A percentile compares a stretch with the other conserved stretches of the same genome.
Conservation (phyloP, 2,888 invertebrate genomes). For the Invenusta paracnida region DNA sequence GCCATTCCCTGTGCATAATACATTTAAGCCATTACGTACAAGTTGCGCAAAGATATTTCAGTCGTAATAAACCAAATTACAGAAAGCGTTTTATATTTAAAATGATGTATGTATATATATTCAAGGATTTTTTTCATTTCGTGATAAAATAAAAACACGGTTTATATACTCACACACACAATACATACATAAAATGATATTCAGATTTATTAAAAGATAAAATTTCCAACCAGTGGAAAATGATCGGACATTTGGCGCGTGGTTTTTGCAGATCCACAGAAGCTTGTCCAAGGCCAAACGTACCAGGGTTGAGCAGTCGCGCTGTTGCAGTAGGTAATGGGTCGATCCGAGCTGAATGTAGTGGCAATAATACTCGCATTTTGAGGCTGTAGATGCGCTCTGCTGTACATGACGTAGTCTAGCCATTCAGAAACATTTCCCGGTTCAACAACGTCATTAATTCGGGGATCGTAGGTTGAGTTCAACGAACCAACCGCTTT, state of each 20-base stretch:
- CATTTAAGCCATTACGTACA: too few species aligned
- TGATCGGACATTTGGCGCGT: slow-evolving; percentile 44
- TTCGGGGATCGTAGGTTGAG: slow-evolving; percentile 35
- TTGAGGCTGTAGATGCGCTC: not conserved
- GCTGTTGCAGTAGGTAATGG: slow-evolving; percentile 41
- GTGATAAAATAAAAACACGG: too few species aligned
- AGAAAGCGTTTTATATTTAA: too few species aligned
- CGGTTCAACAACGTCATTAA: slow-evolving; percentile 45
- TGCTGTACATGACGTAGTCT: slow-evolving; percentile 42
- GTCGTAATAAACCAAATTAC: too few species aligned
- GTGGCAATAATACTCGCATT: slow-evolving; percentile 28
- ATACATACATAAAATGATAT: too few species aligned
- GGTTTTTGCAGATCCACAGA: slow-evolving; percentile 31
- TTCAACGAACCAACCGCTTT: slow-evolving; percentile 32
- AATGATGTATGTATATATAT: too few species aligned
- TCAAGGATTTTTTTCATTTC: too few species aligned
- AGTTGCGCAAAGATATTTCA: too few species aligned
- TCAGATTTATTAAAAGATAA: not conserved
- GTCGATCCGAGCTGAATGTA: slow-evolving; percentile 35
- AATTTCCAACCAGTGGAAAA: slow-evolving; percentile 41
- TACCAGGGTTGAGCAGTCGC: slow-evolving; percentile 33
- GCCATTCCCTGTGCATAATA: too few species aligned
- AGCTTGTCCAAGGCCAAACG: slow-evolving; percentile 35
- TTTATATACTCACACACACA: too few species aligned
- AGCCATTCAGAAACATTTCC: slow-evolving; percentile 37